Evolutionary conservation across 2,113 vertebrate genomes (phyloP).

Genomic region (Tonatia bakeri): DNA sequence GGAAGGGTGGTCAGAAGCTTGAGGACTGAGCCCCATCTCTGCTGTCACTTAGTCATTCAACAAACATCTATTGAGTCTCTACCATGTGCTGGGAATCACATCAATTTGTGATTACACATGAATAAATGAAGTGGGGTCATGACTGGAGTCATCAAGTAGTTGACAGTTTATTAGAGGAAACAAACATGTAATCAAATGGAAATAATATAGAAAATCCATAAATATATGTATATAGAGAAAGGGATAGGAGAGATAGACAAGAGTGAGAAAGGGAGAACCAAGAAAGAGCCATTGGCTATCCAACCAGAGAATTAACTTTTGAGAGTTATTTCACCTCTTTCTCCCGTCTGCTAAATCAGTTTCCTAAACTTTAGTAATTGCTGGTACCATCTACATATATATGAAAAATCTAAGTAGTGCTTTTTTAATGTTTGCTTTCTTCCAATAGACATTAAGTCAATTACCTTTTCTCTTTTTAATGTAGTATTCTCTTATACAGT

Average conservation of each 20-base stretch:
- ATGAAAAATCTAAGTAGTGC: background rate
- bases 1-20: background rate
- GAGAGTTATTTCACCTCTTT: background rate
- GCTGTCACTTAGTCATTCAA: background rate
- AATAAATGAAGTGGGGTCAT: background rate
- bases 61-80: background rate
- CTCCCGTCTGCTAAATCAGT: background rate
- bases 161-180: background rate
- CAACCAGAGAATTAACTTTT: background rate
- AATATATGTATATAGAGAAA: background rate
- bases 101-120: background rate
- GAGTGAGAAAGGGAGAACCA: background rate
- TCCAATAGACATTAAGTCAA: background rate
- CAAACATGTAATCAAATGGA: background rate
- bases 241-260: background rate
- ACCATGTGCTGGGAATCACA: background rate
- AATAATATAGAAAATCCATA: background rate
- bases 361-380: background rate
- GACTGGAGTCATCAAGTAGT: background rate
- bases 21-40: background rate
- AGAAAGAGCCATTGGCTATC: background rate
- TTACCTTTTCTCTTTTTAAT: background rate
- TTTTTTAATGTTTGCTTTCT: background rate
- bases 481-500: background rate
- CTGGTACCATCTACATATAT: background rate